Conservation (phyloP, 2,888 invertebrate genomes). For the Amphipyra berbera region DNA sequence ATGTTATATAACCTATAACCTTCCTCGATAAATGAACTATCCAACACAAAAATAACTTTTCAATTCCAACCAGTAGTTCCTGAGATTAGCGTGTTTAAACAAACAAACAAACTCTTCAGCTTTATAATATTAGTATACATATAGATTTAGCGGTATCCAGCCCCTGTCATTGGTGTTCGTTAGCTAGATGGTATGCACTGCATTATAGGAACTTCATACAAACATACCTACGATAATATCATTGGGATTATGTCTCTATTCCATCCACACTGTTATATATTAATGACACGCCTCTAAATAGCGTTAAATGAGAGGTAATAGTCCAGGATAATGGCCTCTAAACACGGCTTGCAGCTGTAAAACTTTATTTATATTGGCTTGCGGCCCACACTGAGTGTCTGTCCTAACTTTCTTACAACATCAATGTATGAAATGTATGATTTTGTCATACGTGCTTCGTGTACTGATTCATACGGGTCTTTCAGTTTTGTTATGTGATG, state of each 20-base stretch:
- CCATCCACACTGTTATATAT: constrained; percentile 37
- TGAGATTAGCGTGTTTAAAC: too few species aligned
- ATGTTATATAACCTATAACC: too few species aligned
- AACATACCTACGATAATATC: not conserved
- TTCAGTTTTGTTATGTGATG: too few species aligned
- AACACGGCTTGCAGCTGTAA: constrained; percentile 63
- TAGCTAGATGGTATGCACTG: too few species aligned
- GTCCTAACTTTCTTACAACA: constrained; percentile 53
- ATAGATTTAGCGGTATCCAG: too few species aligned
- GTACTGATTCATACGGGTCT: not conserved
- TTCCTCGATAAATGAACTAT: too few species aligned
- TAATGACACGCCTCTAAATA: constrained; percentile 60
- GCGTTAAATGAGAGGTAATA: constrained; percentile 66
- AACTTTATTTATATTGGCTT: constrained; percentile 66
- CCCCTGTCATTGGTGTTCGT: too few species aligned
- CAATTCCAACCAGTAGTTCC: too few species aligned
- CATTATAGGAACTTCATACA: too few species aligned
- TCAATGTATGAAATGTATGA: constrained; percentile 35
- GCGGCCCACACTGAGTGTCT: constrained; percentile 60
- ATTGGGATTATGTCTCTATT: constrained; percentile 29
- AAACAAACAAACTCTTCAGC: too few species aligned
- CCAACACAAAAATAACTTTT: too few species aligned
- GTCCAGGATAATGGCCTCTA: constrained; percentile 63
- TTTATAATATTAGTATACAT: too few species aligned
- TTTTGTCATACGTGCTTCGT: constrained; percentile 22